Conservation (phyloP, 1,140 invertebrate genomes). For the Lepidostoma basale region DNA sequence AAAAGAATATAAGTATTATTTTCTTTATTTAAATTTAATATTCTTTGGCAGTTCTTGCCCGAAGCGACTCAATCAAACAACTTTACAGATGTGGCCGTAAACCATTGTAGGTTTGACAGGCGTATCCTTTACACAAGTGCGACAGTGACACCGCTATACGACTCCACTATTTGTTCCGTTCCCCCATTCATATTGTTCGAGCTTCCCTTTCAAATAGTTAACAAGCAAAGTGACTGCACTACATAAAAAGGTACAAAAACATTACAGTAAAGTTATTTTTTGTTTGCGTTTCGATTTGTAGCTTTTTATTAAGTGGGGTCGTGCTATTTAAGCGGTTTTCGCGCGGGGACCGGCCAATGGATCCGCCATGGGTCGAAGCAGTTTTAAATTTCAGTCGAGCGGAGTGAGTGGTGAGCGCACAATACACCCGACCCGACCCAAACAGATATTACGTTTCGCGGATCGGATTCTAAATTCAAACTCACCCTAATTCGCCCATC, state of each 20-base stretch:
- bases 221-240: background rate
- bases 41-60: background rate
- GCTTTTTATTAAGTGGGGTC: background rate
- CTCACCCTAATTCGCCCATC: background rate
- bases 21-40: too few relatives aligned
- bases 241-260: too few relatives aligned
- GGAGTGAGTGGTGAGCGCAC: background rate
- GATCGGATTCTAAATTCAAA: background rate
- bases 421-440: background rate
- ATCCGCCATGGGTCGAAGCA: conserved; percentile 1
- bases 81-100: conserved; percentile 10
- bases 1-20: too few relatives aligned
- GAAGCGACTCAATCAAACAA: background rate
- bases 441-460: conserved; percentile 6
- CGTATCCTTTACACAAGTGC: conserved; percentile 15
- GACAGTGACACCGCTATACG: conserved; percentile 10
- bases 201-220: background rate
- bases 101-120: conserved; percentile 8
- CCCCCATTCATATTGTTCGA: background rate
- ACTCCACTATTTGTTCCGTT: background rate
- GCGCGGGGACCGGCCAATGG: background rate
- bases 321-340: background rate
- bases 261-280: too few relatives aligned
- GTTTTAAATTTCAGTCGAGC: conserved; percentile 14
- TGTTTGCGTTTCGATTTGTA: background rate